Conservation (phyloP, 64 coral and sea anemone genomes). For the Porites australiensis region DNA sequence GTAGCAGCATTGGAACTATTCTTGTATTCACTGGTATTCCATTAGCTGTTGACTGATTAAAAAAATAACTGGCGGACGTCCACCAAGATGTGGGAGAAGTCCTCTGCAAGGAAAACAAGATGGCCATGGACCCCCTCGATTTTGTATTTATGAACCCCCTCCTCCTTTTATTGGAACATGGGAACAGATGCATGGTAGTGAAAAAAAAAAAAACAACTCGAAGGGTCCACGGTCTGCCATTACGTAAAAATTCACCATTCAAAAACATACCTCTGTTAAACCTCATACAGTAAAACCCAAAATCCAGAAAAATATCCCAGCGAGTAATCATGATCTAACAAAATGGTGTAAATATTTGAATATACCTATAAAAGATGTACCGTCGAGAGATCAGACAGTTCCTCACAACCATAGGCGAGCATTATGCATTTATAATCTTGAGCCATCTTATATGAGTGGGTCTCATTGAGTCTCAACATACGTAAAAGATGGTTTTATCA, state of each 20-base stretch:
- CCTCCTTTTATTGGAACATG: no score
- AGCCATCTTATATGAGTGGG: background rate
- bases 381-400: background rate
- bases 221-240: background rate
- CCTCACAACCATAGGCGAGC: background rate
- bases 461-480: background rate
- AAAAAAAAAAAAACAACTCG: background rate
- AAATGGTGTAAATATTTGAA: background rate
- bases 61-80: no score
- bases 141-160: no score
- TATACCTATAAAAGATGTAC: background rate
- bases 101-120: no score
- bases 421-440: background rate
- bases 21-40: no score
- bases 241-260: background rate
- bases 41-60: no score
- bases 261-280: background rate
- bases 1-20: no score
- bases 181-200: no score
- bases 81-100: no score
- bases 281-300: background rate
- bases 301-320: background rate
- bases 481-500: no score
- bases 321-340: background rate
- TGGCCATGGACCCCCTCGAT: no score